These are phyloP conservation scores for Nasonia oneida DNA, from an alignment of 2,888 invertebrate species.

Conservation along the genomic window DNA sequence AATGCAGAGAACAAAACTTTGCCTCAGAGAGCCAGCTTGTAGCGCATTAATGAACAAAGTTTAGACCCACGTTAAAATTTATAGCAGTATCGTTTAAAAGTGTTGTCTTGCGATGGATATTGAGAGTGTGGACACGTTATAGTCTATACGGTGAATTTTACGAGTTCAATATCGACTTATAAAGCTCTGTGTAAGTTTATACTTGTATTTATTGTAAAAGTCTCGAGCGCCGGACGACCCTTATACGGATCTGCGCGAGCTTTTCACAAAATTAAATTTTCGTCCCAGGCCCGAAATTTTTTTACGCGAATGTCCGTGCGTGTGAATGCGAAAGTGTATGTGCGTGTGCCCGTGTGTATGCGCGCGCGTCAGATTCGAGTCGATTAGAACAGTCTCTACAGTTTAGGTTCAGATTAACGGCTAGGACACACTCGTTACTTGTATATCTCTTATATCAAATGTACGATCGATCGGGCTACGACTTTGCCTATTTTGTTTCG, in stretches of 20 bases:
- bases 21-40: neutral
- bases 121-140: conserved; percentile 39
- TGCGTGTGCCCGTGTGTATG: neutral
- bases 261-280: neutral
- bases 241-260: neutral
- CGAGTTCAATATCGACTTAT: conserved; percentile 66
- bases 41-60: neutral
- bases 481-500: neutral
- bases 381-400: conserved; percentile 52
- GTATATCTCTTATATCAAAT: conserved; percentile 61
- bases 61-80: too few species aligned
- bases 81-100: conserved; percentile 12
- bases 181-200: conserved; percentile 24
- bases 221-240: neutral
- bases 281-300: neutral
- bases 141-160: conserved; percentile 52
- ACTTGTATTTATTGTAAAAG: neutral
- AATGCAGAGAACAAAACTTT: neutral
- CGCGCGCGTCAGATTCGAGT: neutral
- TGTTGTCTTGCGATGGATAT: neutral
- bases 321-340: neutral
- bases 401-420: conserved; percentile 57
- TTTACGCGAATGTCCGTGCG: neutral
- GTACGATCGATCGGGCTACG: conserved; percentile 14
- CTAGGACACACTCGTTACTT: conserved; percentile 64